Evolutionary conservation across 2,797 vertebrate genomes (phyloP), one percentile per base, ranked within the genome.

Genomic region (Falco rusticolus): DNA sequence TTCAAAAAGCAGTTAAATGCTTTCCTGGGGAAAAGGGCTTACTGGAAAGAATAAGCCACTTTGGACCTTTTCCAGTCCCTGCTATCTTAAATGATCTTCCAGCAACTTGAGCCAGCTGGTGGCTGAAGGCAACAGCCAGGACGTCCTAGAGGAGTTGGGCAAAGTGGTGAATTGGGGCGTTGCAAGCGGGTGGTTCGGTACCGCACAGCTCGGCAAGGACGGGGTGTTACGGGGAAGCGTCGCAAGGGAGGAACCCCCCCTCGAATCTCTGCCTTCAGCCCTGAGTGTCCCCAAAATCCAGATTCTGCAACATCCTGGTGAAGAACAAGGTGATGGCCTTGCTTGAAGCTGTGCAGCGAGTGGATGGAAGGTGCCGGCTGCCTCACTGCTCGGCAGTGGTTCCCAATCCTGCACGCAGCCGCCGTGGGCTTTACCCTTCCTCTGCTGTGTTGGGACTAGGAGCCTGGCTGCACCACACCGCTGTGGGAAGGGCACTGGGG

Each of bases 1-100:
- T 77, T 92, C 86, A 84, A 31, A 86, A 93, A 87, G 91, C 95
- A 97, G 97, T 96, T 97, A 97, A 96, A 97, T 81, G 31, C 68
- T 95, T 81, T 95, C 96, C 94, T 50, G 64, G 41, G 89, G 95
- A 76, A 94, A 78, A 1, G 10, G 41, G 39, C 65, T 89, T 24
- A 5, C 91, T 68, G 83, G 65, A 80, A 86, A 82, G 81, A 63
- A 75, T 5, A 75, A 93, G 75, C 47, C 45, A 48, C 56, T 79
- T 82, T 13, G 87, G 89, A 85, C 50, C 80, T 89, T 82, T 41
- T 84, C 72, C 81, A 74, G 69, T 41, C 66, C 54, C 75, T 82
- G 89, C 80, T 97, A 28, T 43, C 68, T 84, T 85, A 33, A 86
- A 86, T 95, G n/a, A 90, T 66, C 84, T 95, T 43, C 69, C 77